Percentiles rank a stretch among this genome's conserved stretches.
Conservation (phyloP, 2,113 vertebrate genomes). For the Tachuris rubrigastra region DNA sequence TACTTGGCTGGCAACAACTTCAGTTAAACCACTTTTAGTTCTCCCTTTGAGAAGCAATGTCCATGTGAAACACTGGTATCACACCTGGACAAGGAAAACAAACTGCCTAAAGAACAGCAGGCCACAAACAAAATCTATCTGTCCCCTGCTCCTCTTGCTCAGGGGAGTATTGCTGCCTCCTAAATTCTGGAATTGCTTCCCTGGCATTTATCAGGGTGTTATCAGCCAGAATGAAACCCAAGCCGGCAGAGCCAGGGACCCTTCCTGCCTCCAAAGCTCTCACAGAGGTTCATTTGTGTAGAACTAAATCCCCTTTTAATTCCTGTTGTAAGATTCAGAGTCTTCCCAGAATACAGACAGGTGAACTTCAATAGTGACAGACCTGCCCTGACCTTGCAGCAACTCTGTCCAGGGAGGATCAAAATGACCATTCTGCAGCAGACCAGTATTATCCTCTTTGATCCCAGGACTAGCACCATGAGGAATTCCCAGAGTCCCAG, state of each 20-base stretch:
- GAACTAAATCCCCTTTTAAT: not conserved
- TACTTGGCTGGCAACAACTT: not conserved
- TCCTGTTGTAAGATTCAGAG: not conserved
- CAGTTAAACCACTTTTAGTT: not conserved
- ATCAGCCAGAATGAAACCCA: not conserved
- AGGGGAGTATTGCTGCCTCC: not conserved
- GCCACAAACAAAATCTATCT: not conserved
- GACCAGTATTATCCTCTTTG: fast-evolving
- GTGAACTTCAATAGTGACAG: not conserved
- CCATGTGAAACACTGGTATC: not conserved
- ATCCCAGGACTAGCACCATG: not conserved
- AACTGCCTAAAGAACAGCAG: not conserved
- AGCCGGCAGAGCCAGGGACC: not conserved
- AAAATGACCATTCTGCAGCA: not conserved
- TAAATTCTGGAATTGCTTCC: not conserved
- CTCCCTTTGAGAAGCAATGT: not conserved
- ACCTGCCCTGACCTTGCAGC: fast-evolving
- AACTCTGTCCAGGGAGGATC: not conserved
- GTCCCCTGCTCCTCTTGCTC: not conserved
- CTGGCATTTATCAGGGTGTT: not conserved
- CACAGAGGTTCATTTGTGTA: not conserved
- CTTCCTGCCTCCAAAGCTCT: not conserved
- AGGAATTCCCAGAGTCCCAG: not conserved
- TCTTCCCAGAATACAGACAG: not conserved
- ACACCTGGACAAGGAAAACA: not conserved